Conservation (phyloP, 2,797 vertebrate genomes). For the Tauraco hartlaubi region DNA sequence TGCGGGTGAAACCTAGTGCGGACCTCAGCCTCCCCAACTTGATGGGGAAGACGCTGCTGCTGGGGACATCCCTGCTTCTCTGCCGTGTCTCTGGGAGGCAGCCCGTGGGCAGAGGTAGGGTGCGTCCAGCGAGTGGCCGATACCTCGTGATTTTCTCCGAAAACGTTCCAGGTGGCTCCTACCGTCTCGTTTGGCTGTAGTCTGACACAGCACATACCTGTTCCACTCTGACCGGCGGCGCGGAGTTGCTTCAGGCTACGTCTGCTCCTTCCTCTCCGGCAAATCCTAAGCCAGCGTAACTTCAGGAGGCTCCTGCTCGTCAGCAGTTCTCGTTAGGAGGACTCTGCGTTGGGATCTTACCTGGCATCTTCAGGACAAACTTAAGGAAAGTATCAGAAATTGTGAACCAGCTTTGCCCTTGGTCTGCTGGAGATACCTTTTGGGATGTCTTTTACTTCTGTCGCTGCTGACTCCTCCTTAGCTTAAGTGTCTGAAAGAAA, state of each 20-base stretch:
- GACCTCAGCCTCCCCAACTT: not conserved
- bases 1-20: not conserved
- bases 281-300: not conserved
- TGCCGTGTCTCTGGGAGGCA: not conserved
- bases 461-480: not conserved
- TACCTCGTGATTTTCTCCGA: not conserved
- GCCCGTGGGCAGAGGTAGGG: not conserved
- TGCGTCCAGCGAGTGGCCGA: not conserved
- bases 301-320: not conserved
- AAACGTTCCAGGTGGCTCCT: fast-evolving
- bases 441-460: not conserved
- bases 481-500: not conserved
- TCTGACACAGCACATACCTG: fast-evolving
- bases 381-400: not conserved
- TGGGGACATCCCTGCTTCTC: fast-evolving
- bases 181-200: not conserved
- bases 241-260: not conserved
- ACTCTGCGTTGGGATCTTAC: not conserved
- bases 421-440: not conserved
- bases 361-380: not conserved
- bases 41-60: not conserved
- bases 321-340: not conserved
- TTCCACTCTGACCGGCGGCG: fast-evolving
- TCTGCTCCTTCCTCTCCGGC: not conserved
- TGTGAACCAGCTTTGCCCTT: not conserved